phyloP scores from a whole-genome alignment of 2,888 invertebrate species.

The Argynnis bischoffii region DNA sequence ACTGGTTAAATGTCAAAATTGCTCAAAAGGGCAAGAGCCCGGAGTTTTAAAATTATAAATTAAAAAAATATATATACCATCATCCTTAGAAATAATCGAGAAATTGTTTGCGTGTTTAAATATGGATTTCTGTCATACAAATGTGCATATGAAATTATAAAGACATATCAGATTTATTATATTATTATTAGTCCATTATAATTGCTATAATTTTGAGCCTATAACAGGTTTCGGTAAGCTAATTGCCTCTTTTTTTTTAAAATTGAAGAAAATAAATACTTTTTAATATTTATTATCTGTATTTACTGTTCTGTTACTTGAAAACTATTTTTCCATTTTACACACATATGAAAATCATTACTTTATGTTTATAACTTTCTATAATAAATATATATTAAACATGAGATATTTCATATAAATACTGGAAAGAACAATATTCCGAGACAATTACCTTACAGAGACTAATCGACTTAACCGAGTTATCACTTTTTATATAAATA shows the following conservation, averaged over 20 bases:
- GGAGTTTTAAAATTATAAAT: neutral
- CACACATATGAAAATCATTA: too few relatives aligned
- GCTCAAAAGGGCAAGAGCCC: conserved; percentile 7
- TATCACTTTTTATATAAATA: conserved; percentile 19
- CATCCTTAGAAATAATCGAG: conserved; percentile 12
- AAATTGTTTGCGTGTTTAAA: conserved; percentile 18
- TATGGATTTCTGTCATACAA: conserved; percentile 19
- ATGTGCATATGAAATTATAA: conserved; percentile 25
- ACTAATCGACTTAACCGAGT: conserved; percentile 9
- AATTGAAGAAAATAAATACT: neutral
- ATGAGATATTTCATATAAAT: neutral
- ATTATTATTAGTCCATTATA: conserved; percentile 21
- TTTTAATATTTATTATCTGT: neutral
- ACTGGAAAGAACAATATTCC: neutral
- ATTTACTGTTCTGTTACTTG: too few relatives aligned
- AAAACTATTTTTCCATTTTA: too few relatives aligned
- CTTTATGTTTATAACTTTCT: too few relatives aligned
- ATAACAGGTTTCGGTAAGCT: conserved; percentile 8
- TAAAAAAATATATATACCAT: conserved; percentile 1
- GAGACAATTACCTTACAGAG: conserved; percentile 12
- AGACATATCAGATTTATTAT: conserved; percentile 15
- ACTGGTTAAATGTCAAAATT: conserved; percentile 1
- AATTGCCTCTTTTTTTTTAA: neutral
- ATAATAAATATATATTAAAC: too few relatives aligned
- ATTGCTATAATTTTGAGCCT: conserved; percentile 23